Evolutionary conservation across 2,797 vertebrate species (phyloP).

Genomic region (Natrix natrix): DNA sequence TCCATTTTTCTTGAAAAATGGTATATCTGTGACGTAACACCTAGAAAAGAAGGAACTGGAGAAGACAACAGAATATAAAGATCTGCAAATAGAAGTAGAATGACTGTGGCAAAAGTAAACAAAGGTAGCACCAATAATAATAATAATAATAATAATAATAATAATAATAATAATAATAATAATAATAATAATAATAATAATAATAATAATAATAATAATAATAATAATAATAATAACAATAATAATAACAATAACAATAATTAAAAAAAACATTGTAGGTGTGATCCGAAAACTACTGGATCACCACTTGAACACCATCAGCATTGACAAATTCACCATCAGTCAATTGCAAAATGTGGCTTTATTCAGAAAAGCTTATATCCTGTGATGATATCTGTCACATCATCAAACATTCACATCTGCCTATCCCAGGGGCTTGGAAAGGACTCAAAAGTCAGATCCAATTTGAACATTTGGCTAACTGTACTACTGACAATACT

Average conservation of each 20-base stretch:
- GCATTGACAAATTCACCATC: too few species aligned
- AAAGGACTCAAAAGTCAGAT: not conserved
- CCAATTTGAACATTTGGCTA: not conserved
- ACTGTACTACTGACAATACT: not conserved
- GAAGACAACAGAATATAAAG: not conserved
- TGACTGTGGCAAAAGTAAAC: not conserved
- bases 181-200: too few species aligned
- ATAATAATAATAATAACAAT: too few species aligned
- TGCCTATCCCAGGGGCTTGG: not conserved
- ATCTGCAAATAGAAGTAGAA: not conserved
- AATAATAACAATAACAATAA: too few species aligned
- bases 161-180: too few species aligned
- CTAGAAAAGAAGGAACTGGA: not conserved
- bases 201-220: too few species aligned
- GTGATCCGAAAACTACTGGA: not conserved
- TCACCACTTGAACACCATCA: too few species aligned
- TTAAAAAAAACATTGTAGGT: not conserved
- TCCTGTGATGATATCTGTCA: not conserved
- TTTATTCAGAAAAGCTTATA: not conserved
- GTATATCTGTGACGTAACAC: not conserved
- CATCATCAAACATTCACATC: not conserved
- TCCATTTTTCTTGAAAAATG: too few species aligned
- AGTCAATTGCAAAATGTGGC: not conserved
- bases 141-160: too few species aligned
- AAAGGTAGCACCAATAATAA: not conserved